phyloP scores from a whole-genome alignment of 2,888 invertebrate species.

The Kryphioiulus occultus region DNA sequence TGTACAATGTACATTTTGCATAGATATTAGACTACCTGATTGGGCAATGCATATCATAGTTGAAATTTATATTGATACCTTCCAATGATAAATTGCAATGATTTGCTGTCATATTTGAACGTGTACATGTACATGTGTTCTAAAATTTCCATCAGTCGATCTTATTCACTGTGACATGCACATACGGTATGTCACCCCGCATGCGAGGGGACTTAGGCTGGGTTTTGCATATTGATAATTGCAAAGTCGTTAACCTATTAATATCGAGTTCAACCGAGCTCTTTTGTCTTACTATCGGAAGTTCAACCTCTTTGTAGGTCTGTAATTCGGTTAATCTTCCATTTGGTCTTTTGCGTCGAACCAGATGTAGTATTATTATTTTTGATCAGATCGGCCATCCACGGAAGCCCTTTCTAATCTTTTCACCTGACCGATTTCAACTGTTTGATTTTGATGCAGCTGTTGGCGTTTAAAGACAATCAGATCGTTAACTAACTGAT shows the following conservation, averaged over 20 bases:
- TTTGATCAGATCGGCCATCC: slow-evolving; percentile 14
- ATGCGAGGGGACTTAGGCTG: not conserved
- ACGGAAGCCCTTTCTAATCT: slow-evolving; percentile 36
- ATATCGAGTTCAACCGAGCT: slow-evolving; percentile 1
- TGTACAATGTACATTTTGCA: no score
- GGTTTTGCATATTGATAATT: not conserved
- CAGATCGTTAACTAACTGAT: slow-evolving; percentile 32
- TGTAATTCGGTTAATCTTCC: slow-evolving; percentile 4
- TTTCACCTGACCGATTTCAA: slow-evolving; percentile 32
- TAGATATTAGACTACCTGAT: no score
- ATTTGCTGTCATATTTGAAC: no score
- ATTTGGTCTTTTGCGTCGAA: slow-evolving; percentile 21
- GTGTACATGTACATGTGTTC: no score
- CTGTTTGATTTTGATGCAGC: slow-evolving; percentile 18
- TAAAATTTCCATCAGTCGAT: no score
- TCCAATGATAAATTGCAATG: no score
- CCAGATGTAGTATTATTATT: slow-evolving; percentile 31
- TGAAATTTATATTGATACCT: no score
- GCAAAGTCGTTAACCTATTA: slow-evolving; percentile 18
- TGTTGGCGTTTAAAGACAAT: slow-evolving; percentile 18
- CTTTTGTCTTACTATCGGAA: slow-evolving; percentile 22
- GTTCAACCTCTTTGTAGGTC: slow-evolving; percentile 8
- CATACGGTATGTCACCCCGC: no score
- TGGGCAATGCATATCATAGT: no score
- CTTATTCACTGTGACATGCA: no score